These are phyloP conservation scores for Seladonia tumulorum DNA, from an alignment of 2,888 invertebrate species.

Conservation along the genomic window DNA sequence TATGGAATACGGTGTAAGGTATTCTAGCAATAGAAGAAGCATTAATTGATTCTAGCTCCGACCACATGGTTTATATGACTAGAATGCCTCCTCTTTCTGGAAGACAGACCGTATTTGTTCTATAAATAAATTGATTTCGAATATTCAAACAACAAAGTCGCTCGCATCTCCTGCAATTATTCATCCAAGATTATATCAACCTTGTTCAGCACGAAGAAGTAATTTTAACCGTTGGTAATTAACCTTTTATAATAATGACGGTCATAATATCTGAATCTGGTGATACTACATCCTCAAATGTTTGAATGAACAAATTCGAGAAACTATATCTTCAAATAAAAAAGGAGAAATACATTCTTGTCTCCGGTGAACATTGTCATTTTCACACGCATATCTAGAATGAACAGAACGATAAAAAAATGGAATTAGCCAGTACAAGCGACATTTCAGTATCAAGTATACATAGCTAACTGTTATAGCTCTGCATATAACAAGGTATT, in stretches of 20 bases:
- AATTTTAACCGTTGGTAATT: no score
- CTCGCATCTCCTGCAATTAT: no score
- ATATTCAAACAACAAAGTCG: no score
- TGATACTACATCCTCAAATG: no score
- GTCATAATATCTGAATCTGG: no score
- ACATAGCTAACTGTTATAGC: not conserved
- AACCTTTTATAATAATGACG: no score
- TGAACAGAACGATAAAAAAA: not conserved
- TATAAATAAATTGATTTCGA: not conserved
- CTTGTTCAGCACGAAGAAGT: no score
- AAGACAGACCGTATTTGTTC: not conserved
- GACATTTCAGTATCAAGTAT: not conserved
- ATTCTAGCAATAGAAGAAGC: not conserved
- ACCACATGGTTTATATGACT: not conserved
- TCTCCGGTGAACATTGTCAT: not conserved
- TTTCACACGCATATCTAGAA: not conserved
- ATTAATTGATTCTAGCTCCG: not conserved
- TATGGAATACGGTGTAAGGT: not conserved
- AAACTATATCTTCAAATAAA: no score
- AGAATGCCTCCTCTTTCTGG: not conserved
- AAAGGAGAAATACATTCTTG: not conserved
- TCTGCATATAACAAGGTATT: not conserved
- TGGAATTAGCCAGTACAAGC: not conserved
- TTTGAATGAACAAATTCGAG: no score
- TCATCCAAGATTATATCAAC: no score